A percentile compares a stretch with the other conserved stretches of the same genome.
These are phyloP conservation scores for Bradypus variegatus DNA, from an alignment of 2,797 vertebrate species.

Conservation along the genomic window DNA sequence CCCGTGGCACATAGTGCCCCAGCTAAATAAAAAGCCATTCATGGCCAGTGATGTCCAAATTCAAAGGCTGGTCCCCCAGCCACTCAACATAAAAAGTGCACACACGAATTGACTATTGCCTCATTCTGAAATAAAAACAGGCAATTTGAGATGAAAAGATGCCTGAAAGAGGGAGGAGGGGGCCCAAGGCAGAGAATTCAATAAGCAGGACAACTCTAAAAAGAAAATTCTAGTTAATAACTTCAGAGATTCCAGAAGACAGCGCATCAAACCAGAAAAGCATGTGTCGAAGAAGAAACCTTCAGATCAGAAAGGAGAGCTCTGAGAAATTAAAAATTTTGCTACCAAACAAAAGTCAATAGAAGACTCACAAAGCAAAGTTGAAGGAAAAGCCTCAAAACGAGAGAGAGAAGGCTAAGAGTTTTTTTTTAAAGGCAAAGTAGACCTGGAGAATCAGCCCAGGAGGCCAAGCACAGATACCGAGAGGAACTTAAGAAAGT, in stretches of 20 bases:
- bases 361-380: neutral
- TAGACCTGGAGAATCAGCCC: fast-evolving
- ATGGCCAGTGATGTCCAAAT: neutral
- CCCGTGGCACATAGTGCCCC: neutral
- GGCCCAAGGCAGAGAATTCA: neutral
- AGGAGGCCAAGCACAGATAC: fast-evolving
- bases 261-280: neutral
- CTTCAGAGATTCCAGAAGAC: neutral
- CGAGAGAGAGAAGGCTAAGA: neutral
- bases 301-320: neutral
- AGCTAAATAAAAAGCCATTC: neutral
- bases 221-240: neutral
- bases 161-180: too few relatives aligned
- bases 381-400: neutral
- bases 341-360: neutral
- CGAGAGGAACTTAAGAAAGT: neutral
- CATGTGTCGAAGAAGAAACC: neutral
- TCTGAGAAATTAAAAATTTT: neutral
- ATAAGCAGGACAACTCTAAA: neutral
- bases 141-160: neutral
- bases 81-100: neutral
- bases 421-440: neutral
- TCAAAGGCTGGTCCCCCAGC: neutral
- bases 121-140: neutral
- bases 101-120: neutral